These are phyloP conservation scores for Prunella strophiata DNA, from an alignment of 2,797 vertebrate species.

Conservation along the genomic window DNA sequence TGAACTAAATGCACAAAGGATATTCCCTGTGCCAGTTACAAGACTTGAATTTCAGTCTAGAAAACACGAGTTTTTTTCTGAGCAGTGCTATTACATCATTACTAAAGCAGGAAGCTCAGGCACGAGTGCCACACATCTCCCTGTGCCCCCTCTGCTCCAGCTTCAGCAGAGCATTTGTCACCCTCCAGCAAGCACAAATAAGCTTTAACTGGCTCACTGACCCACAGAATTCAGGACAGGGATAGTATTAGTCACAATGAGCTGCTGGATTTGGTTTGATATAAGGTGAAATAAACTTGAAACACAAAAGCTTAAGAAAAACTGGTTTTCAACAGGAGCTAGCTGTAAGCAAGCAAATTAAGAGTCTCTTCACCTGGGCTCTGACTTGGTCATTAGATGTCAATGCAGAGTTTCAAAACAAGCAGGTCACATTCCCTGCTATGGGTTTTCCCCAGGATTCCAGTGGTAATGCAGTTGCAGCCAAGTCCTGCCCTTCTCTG, in stretches of 20 bases:
- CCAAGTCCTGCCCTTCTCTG: not conserved
- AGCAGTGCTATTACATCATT: not conserved
- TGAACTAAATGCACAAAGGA: not conserved
- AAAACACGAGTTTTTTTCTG: accelerated
- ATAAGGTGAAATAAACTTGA: not conserved
- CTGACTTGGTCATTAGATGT: not conserved
- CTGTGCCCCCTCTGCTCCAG: not conserved
- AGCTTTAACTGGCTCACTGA: not conserved
- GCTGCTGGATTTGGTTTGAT: not conserved
- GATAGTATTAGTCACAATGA: not conserved
- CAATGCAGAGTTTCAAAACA: not conserved
- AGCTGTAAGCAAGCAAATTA: not conserved
- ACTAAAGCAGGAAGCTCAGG: not conserved
- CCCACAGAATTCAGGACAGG: not conserved
- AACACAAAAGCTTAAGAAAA: not conserved
- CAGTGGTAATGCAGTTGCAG: not conserved
- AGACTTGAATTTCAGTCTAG: not conserved
- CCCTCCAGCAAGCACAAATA: not conserved
- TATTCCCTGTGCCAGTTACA: not conserved
- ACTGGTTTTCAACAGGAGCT: not conserved
- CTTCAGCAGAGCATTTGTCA: not conserved
- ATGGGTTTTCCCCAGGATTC: not conserved
- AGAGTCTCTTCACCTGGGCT: not conserved
- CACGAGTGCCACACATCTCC: not conserved
- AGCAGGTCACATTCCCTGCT: not conserved